These are phyloP conservation scores for Clarias platycephalus DNA, from an alignment of 2,797 vertebrate species.

Conservation along the genomic window DNA sequence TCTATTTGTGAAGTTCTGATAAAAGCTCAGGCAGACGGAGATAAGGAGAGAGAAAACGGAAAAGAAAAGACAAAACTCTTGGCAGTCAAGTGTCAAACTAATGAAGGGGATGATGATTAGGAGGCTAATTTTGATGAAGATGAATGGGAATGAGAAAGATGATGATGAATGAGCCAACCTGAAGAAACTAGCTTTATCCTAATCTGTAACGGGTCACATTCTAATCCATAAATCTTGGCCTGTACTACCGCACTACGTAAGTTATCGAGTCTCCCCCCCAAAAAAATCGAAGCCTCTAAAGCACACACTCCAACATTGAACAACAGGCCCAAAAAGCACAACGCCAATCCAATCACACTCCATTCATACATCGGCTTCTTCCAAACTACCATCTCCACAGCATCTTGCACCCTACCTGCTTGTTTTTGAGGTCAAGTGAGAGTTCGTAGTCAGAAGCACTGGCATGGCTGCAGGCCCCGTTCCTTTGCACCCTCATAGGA, in stretches of 20 bases:
- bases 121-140: slow-evolving; percentile 53
- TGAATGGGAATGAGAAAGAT: slow-evolving; percentile 59
- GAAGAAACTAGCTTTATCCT: slow-evolving; percentile 51
- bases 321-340: slow-evolving; percentile 53
- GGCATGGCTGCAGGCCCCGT: slow-evolving; percentile 88
- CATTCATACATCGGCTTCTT: slow-evolving; percentile 21
- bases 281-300: slow-evolving; percentile 31
- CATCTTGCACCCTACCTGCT: slow-evolving; percentile 87
- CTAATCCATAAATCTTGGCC: neutral
- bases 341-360: slow-evolving; percentile 59
- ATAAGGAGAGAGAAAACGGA: slow-evolving; percentile 15
- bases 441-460: slow-evolving; percentile 94
- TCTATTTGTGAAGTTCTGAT: neutral
- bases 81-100: neutral
- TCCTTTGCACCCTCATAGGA: slow-evolving; percentile 88
- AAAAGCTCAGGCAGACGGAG: slow-evolving; percentile 29
- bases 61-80: slow-evolving; percentile 7
- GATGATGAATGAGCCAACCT: slow-evolving; percentile 54
- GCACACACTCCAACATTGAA: slow-evolving; percentile 32
- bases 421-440: slow-evolving; percentile 99
- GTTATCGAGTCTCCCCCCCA: neutral
- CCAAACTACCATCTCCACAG: slow-evolving; percentile 54
- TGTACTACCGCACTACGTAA: slow-evolving; percentile 13
- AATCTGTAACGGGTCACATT: neutral
- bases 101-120: slow-evolving; percentile 21